These are phyloP conservation scores for Cygnus atratus DNA, from an alignment of 2,113 vertebrate species.

Conservation along the genomic window DNA sequence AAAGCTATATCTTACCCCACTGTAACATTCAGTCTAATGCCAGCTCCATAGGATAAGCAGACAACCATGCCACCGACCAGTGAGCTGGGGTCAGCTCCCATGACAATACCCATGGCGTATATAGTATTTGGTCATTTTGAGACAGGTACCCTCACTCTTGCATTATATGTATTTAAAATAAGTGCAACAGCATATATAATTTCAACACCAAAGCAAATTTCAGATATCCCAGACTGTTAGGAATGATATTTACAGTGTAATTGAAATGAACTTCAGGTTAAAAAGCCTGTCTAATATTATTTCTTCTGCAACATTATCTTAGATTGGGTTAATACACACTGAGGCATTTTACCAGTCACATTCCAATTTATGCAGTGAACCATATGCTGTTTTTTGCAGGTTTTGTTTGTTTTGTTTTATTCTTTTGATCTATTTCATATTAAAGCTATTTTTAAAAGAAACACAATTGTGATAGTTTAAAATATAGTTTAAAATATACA, in stretches of 20 bases:
- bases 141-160: neutral
- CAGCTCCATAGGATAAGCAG: neutral
- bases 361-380: neutral
- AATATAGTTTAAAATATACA: neutral
- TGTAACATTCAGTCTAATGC: too few species aligned
- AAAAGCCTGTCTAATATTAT: neutral
- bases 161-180: neutral
- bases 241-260: neutral
- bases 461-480: neutral
- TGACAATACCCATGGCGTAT: too few species aligned
- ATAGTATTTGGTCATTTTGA: neutral
- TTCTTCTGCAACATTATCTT: neutral
- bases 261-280: neutral
- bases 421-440: neutral
- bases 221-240: neutral
- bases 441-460: conserved; percentile 1
- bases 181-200: rapidly evolving
- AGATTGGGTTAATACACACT: neutral
- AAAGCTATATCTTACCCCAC: neutral
- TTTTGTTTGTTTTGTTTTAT: neutral
- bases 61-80: too few species aligned
- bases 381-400: neutral
- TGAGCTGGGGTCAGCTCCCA: rapidly evolving
- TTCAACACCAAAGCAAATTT: neutral
- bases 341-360: neutral